Conservation (phyloP, 1,140 invertebrate species). For the Drosophila varians region DNA sequence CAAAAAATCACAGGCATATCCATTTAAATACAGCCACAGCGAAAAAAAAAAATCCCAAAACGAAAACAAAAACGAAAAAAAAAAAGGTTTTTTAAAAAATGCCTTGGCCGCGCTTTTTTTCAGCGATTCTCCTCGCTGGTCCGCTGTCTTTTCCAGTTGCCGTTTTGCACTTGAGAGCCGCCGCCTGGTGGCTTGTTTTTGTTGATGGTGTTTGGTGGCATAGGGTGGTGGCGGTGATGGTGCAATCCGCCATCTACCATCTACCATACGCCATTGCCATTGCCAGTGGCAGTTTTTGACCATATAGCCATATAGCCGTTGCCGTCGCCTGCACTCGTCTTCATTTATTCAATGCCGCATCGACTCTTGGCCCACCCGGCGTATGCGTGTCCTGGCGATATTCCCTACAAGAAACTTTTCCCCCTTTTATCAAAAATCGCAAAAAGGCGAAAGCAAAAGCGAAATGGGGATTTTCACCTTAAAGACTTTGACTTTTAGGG, state of each 20-base stretch:
- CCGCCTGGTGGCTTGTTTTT: constrained; percentile 43
- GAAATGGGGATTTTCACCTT: constrained; percentile 2
- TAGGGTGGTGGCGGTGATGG: constrained; percentile 41
- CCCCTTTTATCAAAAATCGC: constrained; percentile 21
- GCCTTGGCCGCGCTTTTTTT: constrained; percentile 58
- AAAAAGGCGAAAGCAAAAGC: neutral
- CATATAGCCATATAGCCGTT: constrained; percentile 39
- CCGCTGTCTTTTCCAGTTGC: constrained; percentile 75
- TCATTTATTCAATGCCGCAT: constrained; percentile 74
- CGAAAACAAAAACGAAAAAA: constrained; percentile 15
- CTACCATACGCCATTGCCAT: constrained; percentile 39
- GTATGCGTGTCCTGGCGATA: constrained; percentile 64
- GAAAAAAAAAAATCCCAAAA: constrained; percentile 15
- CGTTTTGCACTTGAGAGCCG: constrained; percentile 74
- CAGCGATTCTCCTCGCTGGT: constrained; percentile 32
- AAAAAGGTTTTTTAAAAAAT: constrained; percentile 40
- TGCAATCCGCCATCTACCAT: constrained; percentile 23
- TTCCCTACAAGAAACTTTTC: constrained; percentile 58
- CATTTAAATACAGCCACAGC: constrained; percentile 51
- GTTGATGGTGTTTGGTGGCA: neutral
- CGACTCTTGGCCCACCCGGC: constrained; percentile 61
- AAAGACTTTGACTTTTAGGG: constrained; percentile 18
- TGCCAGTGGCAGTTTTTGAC: constrained; percentile 46
- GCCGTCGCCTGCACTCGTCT: constrained; percentile 56
- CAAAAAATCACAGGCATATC: constrained; percentile 64